Conservation (phyloP, 2,113 vertebrate genomes). For the Daboia siamensis region DNA sequence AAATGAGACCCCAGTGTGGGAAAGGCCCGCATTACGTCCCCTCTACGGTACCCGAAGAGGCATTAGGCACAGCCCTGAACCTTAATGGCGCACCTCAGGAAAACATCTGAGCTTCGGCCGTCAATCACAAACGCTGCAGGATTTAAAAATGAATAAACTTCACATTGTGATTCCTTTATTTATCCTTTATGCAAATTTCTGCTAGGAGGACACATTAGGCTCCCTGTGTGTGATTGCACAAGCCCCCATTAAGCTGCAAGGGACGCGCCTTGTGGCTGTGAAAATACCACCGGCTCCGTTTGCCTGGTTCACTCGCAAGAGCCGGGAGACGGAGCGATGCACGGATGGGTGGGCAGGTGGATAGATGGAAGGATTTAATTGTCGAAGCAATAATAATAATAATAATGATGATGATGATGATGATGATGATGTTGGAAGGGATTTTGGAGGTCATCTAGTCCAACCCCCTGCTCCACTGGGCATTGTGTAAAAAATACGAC, state of each 20-base stretch:
- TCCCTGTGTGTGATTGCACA: constrained; percentile 70
- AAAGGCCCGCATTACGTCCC: constrained; percentile 71
- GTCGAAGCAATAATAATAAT: background rate
- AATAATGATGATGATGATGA: too few species aligned
- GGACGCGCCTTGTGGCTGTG: constrained; percentile 68
- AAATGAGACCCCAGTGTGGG: constrained; percentile 76
- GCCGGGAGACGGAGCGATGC: constrained; percentile 44
- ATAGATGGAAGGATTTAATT: background rate
- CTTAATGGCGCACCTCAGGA: constrained; percentile 84
- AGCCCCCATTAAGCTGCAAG: constrained; percentile 69
- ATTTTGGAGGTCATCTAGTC: too few species aligned
- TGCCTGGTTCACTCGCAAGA: constrained; percentile 18
- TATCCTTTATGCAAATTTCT: constrained; percentile 88
- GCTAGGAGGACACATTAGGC: constrained; percentile 79
- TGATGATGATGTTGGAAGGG: too few species aligned
- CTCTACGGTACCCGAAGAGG: constrained; percentile 77
- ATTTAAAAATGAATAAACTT: constrained; percentile 92
- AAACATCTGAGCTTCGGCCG: constrained; percentile 86
- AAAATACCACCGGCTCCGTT: constrained; percentile 50
- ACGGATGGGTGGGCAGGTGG: background rate
- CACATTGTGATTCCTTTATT: constrained; percentile 88
- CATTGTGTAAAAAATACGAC: too few species aligned
- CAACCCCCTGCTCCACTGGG: too few species aligned
- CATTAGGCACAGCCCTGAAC: constrained; percentile 82
- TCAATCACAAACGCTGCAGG: constrained; percentile 85